Conservation (phyloP, 2,113 vertebrate species). For the Cnemophilus loriae region DNA sequence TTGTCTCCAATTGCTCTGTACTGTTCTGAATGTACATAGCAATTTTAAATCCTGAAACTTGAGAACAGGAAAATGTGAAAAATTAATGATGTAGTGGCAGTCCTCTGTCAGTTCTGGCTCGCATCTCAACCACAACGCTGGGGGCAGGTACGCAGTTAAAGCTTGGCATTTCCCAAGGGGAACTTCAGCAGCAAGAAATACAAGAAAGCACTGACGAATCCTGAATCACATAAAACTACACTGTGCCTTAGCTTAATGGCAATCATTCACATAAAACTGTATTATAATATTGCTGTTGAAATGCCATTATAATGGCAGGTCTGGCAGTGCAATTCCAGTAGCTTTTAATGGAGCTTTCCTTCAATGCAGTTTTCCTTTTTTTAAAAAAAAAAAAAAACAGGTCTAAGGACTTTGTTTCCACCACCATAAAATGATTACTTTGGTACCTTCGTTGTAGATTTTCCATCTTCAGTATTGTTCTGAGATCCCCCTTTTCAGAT, state of each 20-base stretch:
- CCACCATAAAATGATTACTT: neutral
- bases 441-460: neutral
- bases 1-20: neutral
- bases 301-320: neutral
- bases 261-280: neutral
- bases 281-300: neutral
- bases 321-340: neutral
- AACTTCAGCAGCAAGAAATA: neutral
- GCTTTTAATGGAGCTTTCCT: neutral
- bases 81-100: neutral
- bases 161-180: neutral
- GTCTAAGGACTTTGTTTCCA: neutral
- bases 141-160: accelerated
- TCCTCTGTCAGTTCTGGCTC: neutral
- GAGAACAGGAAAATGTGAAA: neutral
- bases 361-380: accelerated
- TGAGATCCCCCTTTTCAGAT: neutral
- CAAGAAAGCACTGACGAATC: neutral
- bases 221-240: neutral
- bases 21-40: neutral
- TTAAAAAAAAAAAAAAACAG: neutral
- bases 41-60: neutral
- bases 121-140: accelerated
- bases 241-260: neutral
- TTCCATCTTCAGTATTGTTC: neutral